Evolutionary conservation across 2,888 invertebrate genomes (phyloP).

Genomic region (Acleris literana): DNA sequence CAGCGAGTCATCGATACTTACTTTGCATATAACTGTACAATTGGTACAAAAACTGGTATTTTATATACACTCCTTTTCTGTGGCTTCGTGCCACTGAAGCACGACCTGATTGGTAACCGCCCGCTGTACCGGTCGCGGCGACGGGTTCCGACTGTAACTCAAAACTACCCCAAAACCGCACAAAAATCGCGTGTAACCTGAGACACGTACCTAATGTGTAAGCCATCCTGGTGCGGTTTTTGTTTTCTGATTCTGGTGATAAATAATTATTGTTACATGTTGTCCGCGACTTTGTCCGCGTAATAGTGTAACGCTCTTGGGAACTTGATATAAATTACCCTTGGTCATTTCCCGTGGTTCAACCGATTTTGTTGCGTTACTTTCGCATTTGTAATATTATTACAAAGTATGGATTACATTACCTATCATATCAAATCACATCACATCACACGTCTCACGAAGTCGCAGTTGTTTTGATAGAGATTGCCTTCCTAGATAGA

Average conservation of each 20-base stretch:
- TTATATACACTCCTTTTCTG: background rate
- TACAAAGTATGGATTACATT: too few relatives aligned
- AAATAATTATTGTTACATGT: background rate
- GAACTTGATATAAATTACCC: too few relatives aligned
- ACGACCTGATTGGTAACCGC: background rate
- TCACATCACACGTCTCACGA: constrained; percentile 3
- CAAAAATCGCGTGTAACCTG: constrained; percentile 18
- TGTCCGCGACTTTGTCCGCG: too few relatives aligned
- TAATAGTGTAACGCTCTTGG: too few relatives aligned
- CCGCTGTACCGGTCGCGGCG: background rate
- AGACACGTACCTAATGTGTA: constrained; percentile 1
- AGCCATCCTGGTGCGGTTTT: constrained; percentile 27
- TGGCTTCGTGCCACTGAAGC: background rate
- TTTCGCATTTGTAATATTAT: too few relatives aligned
- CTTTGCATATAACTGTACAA: background rate
- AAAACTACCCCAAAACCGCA: constrained; percentile 28
- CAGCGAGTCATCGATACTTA: too few relatives aligned
- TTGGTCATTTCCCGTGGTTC: too few relatives aligned
- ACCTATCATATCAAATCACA: too few relatives aligned
- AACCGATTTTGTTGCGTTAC: too few relatives aligned
- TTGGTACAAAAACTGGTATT: background rate
- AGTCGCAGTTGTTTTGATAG: background rate
- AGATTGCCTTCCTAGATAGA: background rate
- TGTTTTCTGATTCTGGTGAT: constrained; percentile 16
- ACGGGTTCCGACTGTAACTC: constrained; percentile 15